phyloP scores from a whole-genome alignment of 2,797 vertebrate genomes.

The Falco novaeseelandiae region DNA sequence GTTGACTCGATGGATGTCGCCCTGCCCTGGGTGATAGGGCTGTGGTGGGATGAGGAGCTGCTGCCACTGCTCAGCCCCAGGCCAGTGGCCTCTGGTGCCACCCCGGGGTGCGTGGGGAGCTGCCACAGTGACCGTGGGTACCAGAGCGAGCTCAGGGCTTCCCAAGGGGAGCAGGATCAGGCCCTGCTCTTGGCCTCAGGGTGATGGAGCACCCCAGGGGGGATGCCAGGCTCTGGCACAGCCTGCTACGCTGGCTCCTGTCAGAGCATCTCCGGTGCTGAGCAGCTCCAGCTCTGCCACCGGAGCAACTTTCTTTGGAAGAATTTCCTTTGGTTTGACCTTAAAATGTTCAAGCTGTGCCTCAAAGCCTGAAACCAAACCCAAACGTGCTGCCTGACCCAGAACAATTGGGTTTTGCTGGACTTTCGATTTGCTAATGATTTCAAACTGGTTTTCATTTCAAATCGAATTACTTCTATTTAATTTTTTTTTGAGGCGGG shows the following conservation, averaged over 20 bases:
- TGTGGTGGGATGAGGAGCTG: neutral
- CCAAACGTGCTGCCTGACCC: neutral
- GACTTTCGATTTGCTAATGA: slow-evolving; percentile 1
- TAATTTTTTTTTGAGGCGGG: neutral
- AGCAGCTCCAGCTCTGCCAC: neutral
- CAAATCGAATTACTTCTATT: neutral
- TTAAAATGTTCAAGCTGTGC: neutral
- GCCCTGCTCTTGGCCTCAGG: accelerated
- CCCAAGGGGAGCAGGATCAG: neutral
- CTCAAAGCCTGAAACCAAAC: slow-evolving; percentile 14
- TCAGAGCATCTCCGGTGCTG: accelerated
- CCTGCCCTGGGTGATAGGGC: neutral
- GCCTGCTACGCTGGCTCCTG: accelerated
- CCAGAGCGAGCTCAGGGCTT: neutral
- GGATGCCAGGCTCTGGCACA: accelerated
- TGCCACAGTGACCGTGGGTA: accelerated
- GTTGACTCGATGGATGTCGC: slow-evolving; percentile 27
- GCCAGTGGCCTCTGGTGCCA: neutral
- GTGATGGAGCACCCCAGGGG: accelerated
- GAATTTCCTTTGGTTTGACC: slow-evolving; percentile 30
- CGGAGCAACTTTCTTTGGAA: neutral
- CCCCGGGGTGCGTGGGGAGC: accelerated
- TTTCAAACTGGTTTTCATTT: neutral
- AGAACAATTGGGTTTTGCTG: neutral
- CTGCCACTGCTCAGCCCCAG: accelerated